Base-by-base conservation (phyloP, 2,113 vertebrate genomes). In the Trematocara macrostoma region DNA sequence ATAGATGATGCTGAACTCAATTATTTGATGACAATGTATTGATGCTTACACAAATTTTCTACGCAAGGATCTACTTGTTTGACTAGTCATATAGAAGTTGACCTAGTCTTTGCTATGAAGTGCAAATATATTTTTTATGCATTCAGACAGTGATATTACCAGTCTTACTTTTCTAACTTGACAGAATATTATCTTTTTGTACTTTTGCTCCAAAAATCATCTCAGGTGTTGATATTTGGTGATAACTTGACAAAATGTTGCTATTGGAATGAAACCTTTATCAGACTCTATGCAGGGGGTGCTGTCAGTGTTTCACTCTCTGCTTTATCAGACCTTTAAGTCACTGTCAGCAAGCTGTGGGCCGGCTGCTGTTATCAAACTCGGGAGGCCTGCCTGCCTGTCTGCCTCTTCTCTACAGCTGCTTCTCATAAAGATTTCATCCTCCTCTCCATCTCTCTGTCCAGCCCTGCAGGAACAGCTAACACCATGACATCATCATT, bases 361-460 rank as follows among this genome's bases (percentile, higher is more conserved):
- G 78, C 79, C 49, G 38, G 74, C 84, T 85, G 78, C 76, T 87
- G 74, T 88, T 80, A 26, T 6, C 35, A 81, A 10, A 86, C 88
- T 87, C 80, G 59, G 86, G 83, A 92, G 79, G 83, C 78, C 86
- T 78, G 82, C 80, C 85, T 34, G 84, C 83, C 76, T 29, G 78
- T 67, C 84, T n/a, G 81, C 89, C 86, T 88, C 91, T 88, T 86
- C 86, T 88, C 85, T 94, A 95, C 96, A 96, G 96, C 96, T 96
- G 96, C 90, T 95, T 96, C 94, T 93, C 94, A 96, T 96, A 93
- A 96, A 95, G 87, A 88, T 82, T 90, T 90, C 90, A 85, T 87
- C 93, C 92, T 87, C 85, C 76, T 88, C 86, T 89, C 59, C 81
- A 51, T 92, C 89, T 40, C 89, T 83, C 89, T 81, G 84, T 93